Base-by-base conservation (phyloP, 2,113 vertebrate genomes). In the Hipposideros armiger region DNA sequence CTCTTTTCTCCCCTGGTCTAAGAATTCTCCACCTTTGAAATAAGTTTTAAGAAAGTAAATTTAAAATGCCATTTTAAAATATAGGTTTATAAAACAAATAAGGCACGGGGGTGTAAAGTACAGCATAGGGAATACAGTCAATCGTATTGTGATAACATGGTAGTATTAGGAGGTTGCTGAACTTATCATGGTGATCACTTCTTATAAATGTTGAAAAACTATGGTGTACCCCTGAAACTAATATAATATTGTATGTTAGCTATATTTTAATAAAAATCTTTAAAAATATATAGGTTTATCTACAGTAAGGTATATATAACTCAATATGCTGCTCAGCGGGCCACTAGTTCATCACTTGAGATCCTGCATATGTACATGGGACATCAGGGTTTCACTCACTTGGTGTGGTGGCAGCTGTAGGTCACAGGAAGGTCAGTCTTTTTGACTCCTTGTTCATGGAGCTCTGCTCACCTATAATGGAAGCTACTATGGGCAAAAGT, bases 41-140 rank as follows among this genome's bases (percentile, higher is more conserved):
- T 70, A 62, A 58, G 2, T 81, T n/a, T 95, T 81, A 78, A 73
- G 81, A 88, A 69, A 96, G 67, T 74, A 91, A 72, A 74, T 67
- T 89, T 87, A 93, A 95, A 56, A 7, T 77, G 10, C 52, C 26
- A 69, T 83, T 97, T 94, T 72, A 50, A 91, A 62, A 82, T 91
- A 64, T 11, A 91, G 24, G 3, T 9, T 62, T 87, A 56, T 81
- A 54, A 54, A 54, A 54, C 5, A 17, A 54, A 17, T 5, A 54
- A 17, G 52, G 15, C 16, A 54, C 4, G 52, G 52, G 52, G 52
- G 16, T 54, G 52, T 54, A 54, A 54, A 16, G 52, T 19, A 54
- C 16, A 54, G 52, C 52, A 54, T 54, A 54, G 52, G 16, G 52
- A 54, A 54, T 54, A 54, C 52, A 16, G 16, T 54, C 52, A 17